Conservation (phyloP, 1,140 invertebrate species). For the Arctopsyche grandis region DNA sequence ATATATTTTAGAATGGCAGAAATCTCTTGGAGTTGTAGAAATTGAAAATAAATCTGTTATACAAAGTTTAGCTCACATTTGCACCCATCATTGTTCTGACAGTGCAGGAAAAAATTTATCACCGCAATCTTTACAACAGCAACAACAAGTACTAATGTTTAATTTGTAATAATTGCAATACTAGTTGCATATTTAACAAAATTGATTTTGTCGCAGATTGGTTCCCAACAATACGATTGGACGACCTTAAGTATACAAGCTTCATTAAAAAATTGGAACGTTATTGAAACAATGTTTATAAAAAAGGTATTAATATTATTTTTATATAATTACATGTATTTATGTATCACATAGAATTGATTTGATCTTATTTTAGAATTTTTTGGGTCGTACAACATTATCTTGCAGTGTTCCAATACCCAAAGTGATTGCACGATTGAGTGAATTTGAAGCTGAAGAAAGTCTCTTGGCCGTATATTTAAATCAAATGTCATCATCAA, state of each 20-base stretch:
- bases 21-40: constrained; percentile 57
- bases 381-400: constrained; percentile 62
- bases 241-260: constrained; percentile 63
- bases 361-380: constrained; percentile 57
- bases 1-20: constrained; percentile 64
- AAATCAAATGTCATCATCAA: constrained; percentile 57
- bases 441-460: constrained; percentile 58
- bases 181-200: constrained; percentile 18
- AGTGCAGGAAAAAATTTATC: constrained; percentile 62
- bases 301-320: constrained; percentile 58
- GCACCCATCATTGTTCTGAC: constrained; percentile 60
- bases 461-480: constrained; percentile 59
- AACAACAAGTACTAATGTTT: constrained; percentile 59
- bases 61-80: constrained; percentile 60
- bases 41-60: constrained; percentile 59
- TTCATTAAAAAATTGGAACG: constrained; percentile 61
- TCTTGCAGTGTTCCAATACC: constrained; percentile 62
- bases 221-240: constrained; percentile 63
- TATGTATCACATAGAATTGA: not conserved
- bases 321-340: not conserved
- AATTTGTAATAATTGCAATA: not conserved
- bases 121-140: constrained; percentile 61
- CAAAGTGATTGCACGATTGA: constrained; percentile 57
- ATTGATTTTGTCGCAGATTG: constrained; percentile 56
- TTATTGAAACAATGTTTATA: constrained; percentile 63